Evolutionary conservation across 2,113 vertebrate species (phyloP).

Genomic region (Limnothrissa miodon): DNA sequence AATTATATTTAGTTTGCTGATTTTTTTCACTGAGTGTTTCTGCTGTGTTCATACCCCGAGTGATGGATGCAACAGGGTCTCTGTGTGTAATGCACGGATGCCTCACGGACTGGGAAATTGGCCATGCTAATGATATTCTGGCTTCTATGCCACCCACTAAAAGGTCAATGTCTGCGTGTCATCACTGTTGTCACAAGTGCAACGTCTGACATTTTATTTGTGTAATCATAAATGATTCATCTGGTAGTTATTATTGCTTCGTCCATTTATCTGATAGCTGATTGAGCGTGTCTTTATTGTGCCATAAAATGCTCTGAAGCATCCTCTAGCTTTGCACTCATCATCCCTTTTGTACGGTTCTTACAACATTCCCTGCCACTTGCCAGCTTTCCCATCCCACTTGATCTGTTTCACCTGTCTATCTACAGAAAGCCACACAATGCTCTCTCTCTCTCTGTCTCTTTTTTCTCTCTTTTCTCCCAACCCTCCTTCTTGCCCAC

Average conservation of each 20-base stretch:
- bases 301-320: conserved; percentile 11
- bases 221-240: conserved; percentile 1
- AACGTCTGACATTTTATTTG: background rate
- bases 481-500: conserved; percentile 46
- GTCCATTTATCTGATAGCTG: background rate
- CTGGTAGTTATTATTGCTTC: background rate
- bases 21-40: background rate
- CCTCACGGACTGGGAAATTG: background rate
- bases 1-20: background rate
- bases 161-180: background rate
- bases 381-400: background rate
- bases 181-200: background rate
- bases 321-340: background rate
- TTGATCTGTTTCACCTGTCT: background rate
- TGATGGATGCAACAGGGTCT: conserved; percentile 71
- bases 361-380: background rate
- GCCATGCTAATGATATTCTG: background rate
- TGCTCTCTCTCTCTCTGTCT: too few species aligned
- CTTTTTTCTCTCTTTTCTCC: background rate
- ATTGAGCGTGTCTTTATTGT: conserved; percentile 8
- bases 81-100: conserved; percentile 28
- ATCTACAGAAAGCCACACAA: background rate
- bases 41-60: conserved; percentile 18
- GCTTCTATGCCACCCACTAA: background rate
- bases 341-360: background rate